Percentiles rank a stretch among this genome's conserved stretches.
Evolutionary conservation across 2,888 invertebrate species (phyloP).

Genomic region (Helobdella robusta): DNA sequence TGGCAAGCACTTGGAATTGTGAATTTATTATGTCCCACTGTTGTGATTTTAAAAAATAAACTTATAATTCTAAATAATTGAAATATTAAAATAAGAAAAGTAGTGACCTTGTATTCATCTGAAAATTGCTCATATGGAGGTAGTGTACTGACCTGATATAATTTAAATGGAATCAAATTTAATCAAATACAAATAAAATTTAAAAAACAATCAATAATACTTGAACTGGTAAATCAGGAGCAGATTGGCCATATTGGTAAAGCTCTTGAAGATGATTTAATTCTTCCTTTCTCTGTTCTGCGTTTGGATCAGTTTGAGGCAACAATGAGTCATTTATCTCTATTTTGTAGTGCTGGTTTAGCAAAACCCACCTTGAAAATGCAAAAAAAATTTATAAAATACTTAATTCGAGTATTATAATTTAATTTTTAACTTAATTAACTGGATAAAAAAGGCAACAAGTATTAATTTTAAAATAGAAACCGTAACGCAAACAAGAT

Average conservation of each 20-base stretch:
- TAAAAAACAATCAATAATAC: too few relatives aligned
- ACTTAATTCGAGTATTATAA: too few relatives aligned
- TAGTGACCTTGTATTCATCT: slow-evolving; percentile 36
- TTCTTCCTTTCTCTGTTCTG: slow-evolving; percentile 44
- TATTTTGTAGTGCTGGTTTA: slow-evolving; percentile 43
- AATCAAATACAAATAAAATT: too few relatives aligned
- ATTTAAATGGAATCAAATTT: too few relatives aligned
- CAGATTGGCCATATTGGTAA: slow-evolving; percentile 34
- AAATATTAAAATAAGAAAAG: neutral
- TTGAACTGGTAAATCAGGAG: slow-evolving; percentile 36
- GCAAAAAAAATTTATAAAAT: too few relatives aligned
- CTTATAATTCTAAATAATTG: neutral
- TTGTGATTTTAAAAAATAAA: neutral
- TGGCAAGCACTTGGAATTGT: slow-evolving; percentile 42
- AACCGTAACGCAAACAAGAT: too few relatives aligned
- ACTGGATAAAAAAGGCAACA: too few relatives aligned
- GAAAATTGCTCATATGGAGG: slow-evolving; percentile 36
- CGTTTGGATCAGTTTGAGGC: slow-evolving; percentile 47
- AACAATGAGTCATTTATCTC: slow-evolving; percentile 47
- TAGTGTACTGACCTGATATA: slow-evolving; percentile 31
- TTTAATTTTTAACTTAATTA: too few relatives aligned
- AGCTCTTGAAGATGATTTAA: slow-evolving; percentile 43
- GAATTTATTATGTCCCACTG: slow-evolving; percentile 47
- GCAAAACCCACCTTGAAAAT: slow-evolving; percentile 49
- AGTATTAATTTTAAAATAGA: too few relatives aligned